Percentiles rank a stretch among this genome's conserved stretches.
phyloP scores from a whole-genome alignment of 2,797 vertebrate genomes.

The Rhinatrema bivittatum region DNA sequence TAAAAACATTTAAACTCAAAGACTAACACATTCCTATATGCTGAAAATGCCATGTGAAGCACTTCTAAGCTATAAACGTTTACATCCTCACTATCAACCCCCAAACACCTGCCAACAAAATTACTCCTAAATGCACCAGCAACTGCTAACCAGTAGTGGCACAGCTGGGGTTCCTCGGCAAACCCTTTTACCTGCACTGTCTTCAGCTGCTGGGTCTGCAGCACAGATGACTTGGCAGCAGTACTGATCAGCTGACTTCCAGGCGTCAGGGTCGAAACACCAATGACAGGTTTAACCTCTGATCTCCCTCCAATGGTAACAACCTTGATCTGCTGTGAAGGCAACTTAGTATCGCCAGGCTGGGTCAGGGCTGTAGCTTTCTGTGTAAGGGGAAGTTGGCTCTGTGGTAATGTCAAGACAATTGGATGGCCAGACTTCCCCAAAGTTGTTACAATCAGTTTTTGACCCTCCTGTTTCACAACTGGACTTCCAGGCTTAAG shows the following conservation, averaged over 20 bases:
- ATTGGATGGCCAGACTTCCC: slow-evolving; percentile 88
- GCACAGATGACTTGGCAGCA: slow-evolving; percentile 58
- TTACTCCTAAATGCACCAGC: too few species aligned
- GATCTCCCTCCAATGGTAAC: slow-evolving; percentile 80
- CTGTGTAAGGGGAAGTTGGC: slow-evolving; percentile 47
- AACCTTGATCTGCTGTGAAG: slow-evolving; percentile 84
- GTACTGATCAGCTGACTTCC: slow-evolving; percentile 71
- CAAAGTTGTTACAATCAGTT: slow-evolving; percentile 83
- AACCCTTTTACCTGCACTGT: slow-evolving; percentile 86
- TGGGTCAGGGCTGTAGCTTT: slow-evolving; percentile 66
- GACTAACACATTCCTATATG: too few species aligned
- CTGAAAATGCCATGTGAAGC: too few species aligned
- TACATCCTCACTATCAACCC: too few species aligned
- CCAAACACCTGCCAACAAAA: too few species aligned
- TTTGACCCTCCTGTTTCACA: slow-evolving; percentile 88
- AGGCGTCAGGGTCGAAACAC: slow-evolving; percentile 61
- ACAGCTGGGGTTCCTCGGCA: too few species aligned
- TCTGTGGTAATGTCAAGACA: slow-evolving; percentile 82
- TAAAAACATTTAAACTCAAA: too few species aligned
- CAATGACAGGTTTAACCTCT: slow-evolving; percentile 78
- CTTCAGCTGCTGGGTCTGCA: slow-evolving; percentile 91
- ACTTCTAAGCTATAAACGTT: too few species aligned
- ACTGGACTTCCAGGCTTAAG: slow-evolving; percentile 66
- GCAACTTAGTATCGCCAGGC: slow-evolving; percentile 67
- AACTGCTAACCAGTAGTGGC: too few species aligned